Evolutionary conservation across 1,140 invertebrate species (phyloP), one percentile per base, ranked within the genome.

Genomic region (Aphaenogaster floridana): DNA sequence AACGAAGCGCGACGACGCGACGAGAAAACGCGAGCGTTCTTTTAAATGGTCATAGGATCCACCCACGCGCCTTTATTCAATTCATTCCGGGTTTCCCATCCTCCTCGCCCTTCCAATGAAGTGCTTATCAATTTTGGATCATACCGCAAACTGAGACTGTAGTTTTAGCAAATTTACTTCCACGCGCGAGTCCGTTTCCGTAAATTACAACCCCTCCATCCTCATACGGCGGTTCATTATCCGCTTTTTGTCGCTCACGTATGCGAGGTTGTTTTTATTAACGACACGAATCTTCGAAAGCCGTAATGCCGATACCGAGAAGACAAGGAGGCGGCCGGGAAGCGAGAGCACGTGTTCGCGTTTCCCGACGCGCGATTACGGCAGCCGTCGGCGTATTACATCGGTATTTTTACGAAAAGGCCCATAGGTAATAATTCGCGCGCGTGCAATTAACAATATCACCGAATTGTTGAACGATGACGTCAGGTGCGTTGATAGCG

Each of bases 191-290:
- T 21, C 11, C 17, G 7, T 54, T 81, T 81, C n/a, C 48, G n/a
- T 54, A 69, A 80, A 69, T 17, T 11, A 0, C 64, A 21, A 68
- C 63, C 50, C 17, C 21, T 8, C 42, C 42, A 4, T 11, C 13
- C 42, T 48, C 34, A 28, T 64, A 15, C 3, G 15, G 7, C 11
- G 0, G 0, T 1, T 13, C 15, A 9, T 69, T 69, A 57, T 81
- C 36, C 13, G 4, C n/a, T 13, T 15, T 54, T 45, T 13, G 15
- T 83, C 57, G 3, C 39, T 48, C 28, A 48, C 39, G 50, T 84
- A 76, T 71, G 39, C 69, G 52, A 48, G 17, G 17, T 57, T 74
- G 69, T 84, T 84, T 84, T 84, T 63, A 61, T 50, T 36, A 45
- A 61, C 4, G 54, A 84, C 80, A 84, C 80, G 80, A 52, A 74